Evolutionary conservation across 92 coral and sea anemone genomes (phyloP).

Genomic region (Phymanthus crucifer): DNA sequence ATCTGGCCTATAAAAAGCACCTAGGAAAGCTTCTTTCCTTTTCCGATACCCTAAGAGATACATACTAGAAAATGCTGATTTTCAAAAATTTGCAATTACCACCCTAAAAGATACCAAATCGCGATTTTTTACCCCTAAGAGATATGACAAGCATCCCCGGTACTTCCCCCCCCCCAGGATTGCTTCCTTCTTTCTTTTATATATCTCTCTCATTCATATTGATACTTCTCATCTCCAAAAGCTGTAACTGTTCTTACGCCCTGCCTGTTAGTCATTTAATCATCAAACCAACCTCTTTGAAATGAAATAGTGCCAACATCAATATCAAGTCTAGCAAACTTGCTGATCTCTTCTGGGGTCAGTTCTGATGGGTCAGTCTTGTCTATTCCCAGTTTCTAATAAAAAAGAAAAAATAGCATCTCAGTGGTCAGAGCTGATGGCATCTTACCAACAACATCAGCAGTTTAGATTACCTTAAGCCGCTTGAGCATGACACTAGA

Average conservation of each 20-base stretch:
- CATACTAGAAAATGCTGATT: too few relatives aligned
- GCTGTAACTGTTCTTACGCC: background rate
- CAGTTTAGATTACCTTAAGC: constrained; percentile 60
- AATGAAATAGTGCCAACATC: constrained; percentile 86
- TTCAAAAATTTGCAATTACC: too few relatives aligned
- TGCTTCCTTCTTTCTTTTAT: too few relatives aligned
- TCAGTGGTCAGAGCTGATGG: background rate
- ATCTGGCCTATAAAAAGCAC: too few relatives aligned
- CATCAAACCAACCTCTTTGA: constrained; percentile 73
- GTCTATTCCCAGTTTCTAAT: constrained; percentile 89
- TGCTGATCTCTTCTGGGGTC: constrained; percentile 76
- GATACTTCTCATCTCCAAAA: too few relatives aligned
- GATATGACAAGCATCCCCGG: too few relatives aligned
- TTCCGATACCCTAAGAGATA: too few relatives aligned
- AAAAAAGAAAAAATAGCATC: background rate
- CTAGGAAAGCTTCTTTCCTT: too few relatives aligned
- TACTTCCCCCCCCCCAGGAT: too few relatives aligned
- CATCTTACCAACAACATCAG: too few relatives aligned
- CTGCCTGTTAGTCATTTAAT: background rate
- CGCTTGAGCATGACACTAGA: constrained; percentile 80
- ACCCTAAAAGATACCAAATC: too few relatives aligned
- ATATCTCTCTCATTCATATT: background rate
- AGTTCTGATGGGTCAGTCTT: constrained; percentile 91
- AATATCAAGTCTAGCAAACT: constrained; percentile 90
- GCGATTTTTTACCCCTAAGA: too few relatives aligned